Base-by-base conservation (phyloP, 1,140 invertebrate genomes). In the Euwallacea fornicatus region DNA sequence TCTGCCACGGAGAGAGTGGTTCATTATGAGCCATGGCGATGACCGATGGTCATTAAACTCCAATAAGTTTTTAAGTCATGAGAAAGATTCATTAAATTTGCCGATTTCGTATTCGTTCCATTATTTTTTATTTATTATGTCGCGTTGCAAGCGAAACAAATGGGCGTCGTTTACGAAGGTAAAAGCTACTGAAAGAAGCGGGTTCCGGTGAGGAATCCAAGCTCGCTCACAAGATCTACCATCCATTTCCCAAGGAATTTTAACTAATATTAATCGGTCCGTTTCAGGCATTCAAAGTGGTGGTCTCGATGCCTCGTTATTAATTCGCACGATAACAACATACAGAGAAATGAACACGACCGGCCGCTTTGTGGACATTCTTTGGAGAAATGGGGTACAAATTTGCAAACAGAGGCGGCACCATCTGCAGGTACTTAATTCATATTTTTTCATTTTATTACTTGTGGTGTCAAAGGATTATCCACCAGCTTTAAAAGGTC, bases 251-350 rank as follows among this genome's bases (percentile, higher is more conserved):
- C 53, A 42, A 46, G 54, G 65, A 66, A 66, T 66, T 66, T 66
- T 66, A 66, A 66, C 65, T 66, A 66, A 66, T 13, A 66, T 66
- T 66, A 58, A 66, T 66, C 65, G 65, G 7, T 8, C 46, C 44
- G 16, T 54, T 65, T 10, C 9, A 47, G 42, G 65, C 50, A 58
- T 66, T 58, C 53, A n/a, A 58, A 21, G 55, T 58, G 65, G 65
- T 66, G 65, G 65, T 66, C 65, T 44, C 61, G 61, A 47, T 65
- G 54, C 41, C 21, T 42, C 53, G 9, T 55, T 66, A 66, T 66
- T 66, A 66, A 66, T 66, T 58, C 42, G 55, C 53, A 33, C 65
- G 65, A 66, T 66, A 66, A 66, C 65, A 10, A 44, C 15, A 15
- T 56, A 66, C 65, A 66, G 55, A 47, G 16, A 53, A 42, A 41